Evolutionary conservation across 2,113 vertebrate genomes (phyloP).

Genomic region (Pseudorhombus dupliciocellatus): DNA sequence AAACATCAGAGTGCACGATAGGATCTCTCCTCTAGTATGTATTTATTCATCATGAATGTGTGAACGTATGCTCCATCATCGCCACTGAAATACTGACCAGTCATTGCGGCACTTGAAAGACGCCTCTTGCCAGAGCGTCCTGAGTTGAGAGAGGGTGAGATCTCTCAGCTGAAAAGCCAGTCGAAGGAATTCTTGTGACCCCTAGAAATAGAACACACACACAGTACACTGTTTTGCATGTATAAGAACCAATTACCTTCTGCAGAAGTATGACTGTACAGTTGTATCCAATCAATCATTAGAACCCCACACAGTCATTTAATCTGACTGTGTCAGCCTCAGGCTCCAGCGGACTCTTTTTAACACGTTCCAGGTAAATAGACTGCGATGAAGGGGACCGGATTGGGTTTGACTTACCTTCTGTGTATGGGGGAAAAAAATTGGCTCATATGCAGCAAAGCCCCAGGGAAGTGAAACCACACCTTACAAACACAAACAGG

Average conservation of each 20-base stretch:
- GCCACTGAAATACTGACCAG: conserved; percentile 76
- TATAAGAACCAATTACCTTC: background rate
- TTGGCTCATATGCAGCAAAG: conserved; percentile 22
- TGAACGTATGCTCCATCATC: background rate
- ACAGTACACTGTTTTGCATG: background rate
- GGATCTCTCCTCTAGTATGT: no score
- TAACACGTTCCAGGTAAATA: conserved; percentile 43
- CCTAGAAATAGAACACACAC: conserved; percentile 59
- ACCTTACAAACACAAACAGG: conserved; percentile 43
- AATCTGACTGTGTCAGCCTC: background rate
- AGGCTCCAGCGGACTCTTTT: conserved; percentile 18
- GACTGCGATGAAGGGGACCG: conserved; percentile 24
- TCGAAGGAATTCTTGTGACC: conserved; percentile 79
- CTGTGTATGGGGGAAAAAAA: conserved; percentile 27
- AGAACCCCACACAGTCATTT: conserved; percentile 6
- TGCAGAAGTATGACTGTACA: conserved; percentile 3
- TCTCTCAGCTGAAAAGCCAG: conserved; percentile 83
- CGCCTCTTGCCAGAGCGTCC: conserved; percentile 80
- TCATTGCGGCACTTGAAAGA: conserved; percentile 85
- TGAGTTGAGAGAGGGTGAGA: conserved; percentile 76
- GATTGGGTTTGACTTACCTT: conserved; percentile 29
- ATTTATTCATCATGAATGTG: no score
- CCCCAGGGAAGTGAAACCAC: conserved; percentile 24
- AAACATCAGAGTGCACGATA: background rate
- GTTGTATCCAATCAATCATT: background rate